Base-by-base conservation (phyloP, 2,888 invertebrate species). In the Epsilonema sp. region DNA sequence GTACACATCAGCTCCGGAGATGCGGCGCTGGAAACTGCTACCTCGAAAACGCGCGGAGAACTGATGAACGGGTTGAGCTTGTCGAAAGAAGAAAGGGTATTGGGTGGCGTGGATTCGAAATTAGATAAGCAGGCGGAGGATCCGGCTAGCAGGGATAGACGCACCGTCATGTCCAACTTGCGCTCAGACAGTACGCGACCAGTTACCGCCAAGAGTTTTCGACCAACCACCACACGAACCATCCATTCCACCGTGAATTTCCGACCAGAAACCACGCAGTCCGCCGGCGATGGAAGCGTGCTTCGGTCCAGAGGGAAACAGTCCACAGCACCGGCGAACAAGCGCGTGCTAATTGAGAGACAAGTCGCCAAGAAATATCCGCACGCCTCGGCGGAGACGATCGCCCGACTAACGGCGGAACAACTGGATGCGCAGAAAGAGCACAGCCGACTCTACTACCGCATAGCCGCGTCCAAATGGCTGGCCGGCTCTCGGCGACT, bases 371-470 rank as follows among this genome's bases (percentile, higher is more conserved):
- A 69, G 31, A 68, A 67, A 53, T 66, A 68, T 50, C 67, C 70
- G 0, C 69, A 71, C 22, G 53, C 75, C 26, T 67, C 70, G 2
- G 73, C 74, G 47, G 68, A 72, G 51, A 74, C 74, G 52, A 70
- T 73, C 11, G 73, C 74, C 5, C 61, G 68, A 41, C 60, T 75
- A 45, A 73, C 74, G 1, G 72, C 74, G 2, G 67, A 57, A 55
- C 66, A 67, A 54, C 49, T 73, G 50, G 67, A 70, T 22, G 70
- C 72, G 53, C 65, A 69, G 26, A 65, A 67, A 52, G 65, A 67
- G 1, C 73, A 73, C 54, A 67, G 68, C 26, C 63, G 70, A 11
- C 65, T 71, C 53, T 75, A 74, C 73, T 75, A 75, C 60, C 65
- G 74, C 13, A 73, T 74, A 51, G 71, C 71, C 44, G 74, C 73